phyloP scores from a whole-genome alignment of 1,140 invertebrate species.

The Drosophila eugracilis region DNA sequence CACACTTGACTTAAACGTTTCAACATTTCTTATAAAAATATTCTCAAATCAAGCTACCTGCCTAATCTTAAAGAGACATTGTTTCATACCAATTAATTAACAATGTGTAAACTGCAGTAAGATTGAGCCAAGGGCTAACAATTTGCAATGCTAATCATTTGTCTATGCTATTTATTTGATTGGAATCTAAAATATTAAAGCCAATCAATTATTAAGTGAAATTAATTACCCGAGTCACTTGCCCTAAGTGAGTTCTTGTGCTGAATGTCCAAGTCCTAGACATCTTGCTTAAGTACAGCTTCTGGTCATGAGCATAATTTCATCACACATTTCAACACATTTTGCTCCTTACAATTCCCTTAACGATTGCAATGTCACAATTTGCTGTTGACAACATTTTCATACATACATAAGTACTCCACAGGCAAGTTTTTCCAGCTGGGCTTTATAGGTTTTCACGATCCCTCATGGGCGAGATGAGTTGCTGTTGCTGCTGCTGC shows the following conservation, averaged over 20 bases:
- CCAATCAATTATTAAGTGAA: background rate
- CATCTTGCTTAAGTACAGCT: background rate
- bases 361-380: slow-evolving; percentile 44
- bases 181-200: background rate
- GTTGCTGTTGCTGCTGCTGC: slow-evolving; percentile 26
- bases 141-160: background rate
- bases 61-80: too few species aligned
- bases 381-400: slow-evolving; percentile 55
- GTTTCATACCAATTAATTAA: background rate
- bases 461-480: slow-evolving; percentile 47
- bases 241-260: background rate
- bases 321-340: slow-evolving; percentile 27
- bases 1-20: background rate
- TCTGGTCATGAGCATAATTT: slow-evolving; percentile 10
- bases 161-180: background rate
- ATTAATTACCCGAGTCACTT: background rate
- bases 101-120: background rate
- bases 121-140: background rate
- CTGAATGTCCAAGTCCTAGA: too few species aligned
- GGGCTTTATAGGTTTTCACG: slow-evolving; percentile 41
- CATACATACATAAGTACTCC: slow-evolving; percentile 41
- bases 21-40: too few species aligned
- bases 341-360: slow-evolving; percentile 17
- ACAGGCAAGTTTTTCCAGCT: slow-evolving; percentile 36
- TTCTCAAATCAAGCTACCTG: too few species aligned